Conservation (phyloP, 1,140 invertebrate genomes). For the Pseudomyrmex pallidus region DNA sequence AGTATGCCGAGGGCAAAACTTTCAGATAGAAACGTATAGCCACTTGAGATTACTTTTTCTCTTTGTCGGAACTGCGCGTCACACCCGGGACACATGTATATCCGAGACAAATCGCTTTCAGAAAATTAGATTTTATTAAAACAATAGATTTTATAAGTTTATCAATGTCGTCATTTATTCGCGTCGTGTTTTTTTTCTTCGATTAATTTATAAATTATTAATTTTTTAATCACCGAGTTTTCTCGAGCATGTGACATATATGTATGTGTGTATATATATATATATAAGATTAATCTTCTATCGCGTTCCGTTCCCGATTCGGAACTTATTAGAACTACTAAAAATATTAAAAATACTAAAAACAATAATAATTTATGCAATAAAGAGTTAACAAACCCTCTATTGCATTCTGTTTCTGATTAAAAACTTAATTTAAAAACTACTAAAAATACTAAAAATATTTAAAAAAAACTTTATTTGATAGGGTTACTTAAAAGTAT, state of each 20-base stretch:
- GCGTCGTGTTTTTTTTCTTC: background rate
- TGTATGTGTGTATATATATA: background rate
- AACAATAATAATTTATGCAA: too few relatives aligned
- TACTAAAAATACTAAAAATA: too few relatives aligned
- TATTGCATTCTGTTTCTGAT: too few relatives aligned
- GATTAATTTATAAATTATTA: constrained; percentile 17
- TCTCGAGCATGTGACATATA: background rate
- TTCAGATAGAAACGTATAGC: constrained; percentile 68
- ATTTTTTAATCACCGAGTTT: background rate
- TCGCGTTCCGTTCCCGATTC: too few relatives aligned
- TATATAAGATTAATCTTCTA: too few relatives aligned
- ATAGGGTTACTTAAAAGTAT: too few relatives aligned
- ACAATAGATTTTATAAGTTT: constrained; percentile 33
- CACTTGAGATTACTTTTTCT: constrained; percentile 73
- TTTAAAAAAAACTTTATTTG: too few relatives aligned
- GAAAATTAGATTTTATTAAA: constrained; percentile 30
- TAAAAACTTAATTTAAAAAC: too few relatives aligned
- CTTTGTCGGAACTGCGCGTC: constrained; percentile 43
- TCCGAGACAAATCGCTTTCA: constrained; percentile 36
- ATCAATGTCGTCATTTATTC: background rate
- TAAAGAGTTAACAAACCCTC: too few relatives aligned
- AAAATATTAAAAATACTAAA: too few relatives aligned
- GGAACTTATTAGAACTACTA: too few relatives aligned
- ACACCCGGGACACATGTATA: constrained; percentile 37
- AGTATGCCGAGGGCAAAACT: constrained; percentile 46